A percentile compares a stretch with the other conserved stretches of the same genome.
phyloP scores from a whole-genome alignment of 2,797 vertebrate genomes.

The Chloroceryle inda region DNA sequence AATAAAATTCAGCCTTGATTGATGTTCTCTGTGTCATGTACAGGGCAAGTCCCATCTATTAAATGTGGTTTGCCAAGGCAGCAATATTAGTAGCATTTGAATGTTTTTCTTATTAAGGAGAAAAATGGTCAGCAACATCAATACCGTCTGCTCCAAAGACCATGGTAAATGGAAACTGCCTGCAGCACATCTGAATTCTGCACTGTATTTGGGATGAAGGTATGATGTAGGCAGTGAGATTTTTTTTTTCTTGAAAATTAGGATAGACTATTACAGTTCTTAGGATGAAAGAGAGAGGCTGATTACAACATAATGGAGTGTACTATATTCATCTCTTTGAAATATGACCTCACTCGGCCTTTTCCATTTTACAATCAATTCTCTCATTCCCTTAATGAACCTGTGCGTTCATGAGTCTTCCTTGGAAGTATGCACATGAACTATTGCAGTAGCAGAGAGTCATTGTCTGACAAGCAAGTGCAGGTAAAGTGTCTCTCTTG shows the following conservation, averaged over 20 bases:
- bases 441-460: constrained; percentile 82
- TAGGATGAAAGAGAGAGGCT: constrained; percentile 84
- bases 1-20: constrained; percentile 84
- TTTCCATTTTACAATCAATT: constrained; percentile 88
- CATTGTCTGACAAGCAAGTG: constrained; percentile 83
- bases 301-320: constrained; percentile 89
- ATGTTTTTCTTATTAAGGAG: constrained; percentile 87
- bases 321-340: constrained; percentile 88
- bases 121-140: constrained; percentile 82
- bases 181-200: constrained; percentile 67
- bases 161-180: constrained; percentile 76
- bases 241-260: neutral
- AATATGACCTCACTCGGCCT: constrained; percentile 84
- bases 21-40: constrained; percentile 81
- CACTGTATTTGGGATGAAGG: constrained; percentile 62
- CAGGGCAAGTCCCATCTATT: constrained; percentile 83
- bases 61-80: constrained; percentile 83
- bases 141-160: constrained; percentile 76
- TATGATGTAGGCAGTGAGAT: constrained; percentile 38
- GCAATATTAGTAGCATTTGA: constrained; percentile 87
- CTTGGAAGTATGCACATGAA: constrained; percentile 84
- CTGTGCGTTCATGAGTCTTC: constrained; percentile 83
- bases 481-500: constrained; percentile 84
- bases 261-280: constrained; percentile 82
- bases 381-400: constrained; percentile 88